Evolutionary conservation across 2,113 vertebrate genomes (phyloP), one percentile per base, ranked within the genome.

Genomic region (Speoplatyrhinus poulsoni): DNA sequence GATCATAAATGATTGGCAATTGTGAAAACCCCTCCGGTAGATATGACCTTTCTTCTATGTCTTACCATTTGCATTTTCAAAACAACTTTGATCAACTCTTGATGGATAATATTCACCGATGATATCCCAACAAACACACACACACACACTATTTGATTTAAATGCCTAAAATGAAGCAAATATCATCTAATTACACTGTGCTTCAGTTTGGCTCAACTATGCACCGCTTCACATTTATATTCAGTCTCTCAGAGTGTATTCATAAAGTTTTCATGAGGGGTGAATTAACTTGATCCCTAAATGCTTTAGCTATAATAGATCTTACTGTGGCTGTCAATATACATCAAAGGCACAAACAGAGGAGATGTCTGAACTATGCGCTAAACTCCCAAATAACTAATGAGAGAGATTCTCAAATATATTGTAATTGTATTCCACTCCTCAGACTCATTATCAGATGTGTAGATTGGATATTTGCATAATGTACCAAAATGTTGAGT

Each of bases 181-280:
- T 49, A 60, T 63, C 60, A 36, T 60, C 4, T 3, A 33, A 52
- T 46, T 63, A 19, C 53, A 62, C 70, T 82, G 68, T 50, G 15
- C 53, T 54, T 58, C 13, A 41, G 36, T 41, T 26, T 26, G 58
- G 50, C 63, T 83, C 17, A 6, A 59, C 70, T 59, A 57, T 81
- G 54, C 60, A 58, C 61, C 69, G 60, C 58, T 41, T 5, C 72
- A 63, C 78, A 85, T 87, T 83, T 77, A 84, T 82, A 87, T 87
- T 82, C 82, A 54, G 66, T 61, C 69, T 77, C 68, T 76, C 46
- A 26, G 73, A 84, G 76, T 84, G 59, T 62, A 81, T 81, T 83
- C 82, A 86, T 90, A 77, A 90, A 87, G 87, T 81, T 83, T 90
- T 90, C 82, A 89, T 89, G 81, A 89, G 77, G 65, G 81, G 70